These are phyloP conservation scores for Leuciscus waleckii DNA, from an alignment of 2,797 vertebrate species.

Conservation along the genomic window DNA sequence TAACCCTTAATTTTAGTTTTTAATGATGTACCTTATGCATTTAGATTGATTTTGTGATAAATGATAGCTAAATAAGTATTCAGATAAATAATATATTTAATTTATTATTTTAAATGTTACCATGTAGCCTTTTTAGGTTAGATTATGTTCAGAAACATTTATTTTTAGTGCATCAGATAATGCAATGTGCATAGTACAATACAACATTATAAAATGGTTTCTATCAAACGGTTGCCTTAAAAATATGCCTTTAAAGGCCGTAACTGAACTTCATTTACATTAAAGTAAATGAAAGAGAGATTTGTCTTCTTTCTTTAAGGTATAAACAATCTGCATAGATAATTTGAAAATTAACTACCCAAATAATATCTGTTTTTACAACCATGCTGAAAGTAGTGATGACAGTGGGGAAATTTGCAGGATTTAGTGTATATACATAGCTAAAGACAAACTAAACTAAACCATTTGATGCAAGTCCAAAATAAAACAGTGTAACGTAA, in stretches of 20 bases:
- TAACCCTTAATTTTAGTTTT: not conserved
- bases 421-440: conserved; percentile 69
- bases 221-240: not conserved
- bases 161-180: not conserved
- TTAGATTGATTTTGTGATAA: conserved; percentile 9
- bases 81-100: not conserved
- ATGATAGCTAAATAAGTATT: not conserved
- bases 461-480: conserved; percentile 73
- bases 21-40: not conserved
- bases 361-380: conserved; percentile 60
- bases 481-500: conserved; percentile 76
- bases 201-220: not conserved
- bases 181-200: not conserved
- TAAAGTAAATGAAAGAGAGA: not conserved
- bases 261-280: too few relatives aligned
- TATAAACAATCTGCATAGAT: not conserved
- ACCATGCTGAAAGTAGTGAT: conserved; percentile 68
- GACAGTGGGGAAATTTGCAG: conserved; percentile 63
- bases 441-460: conserved; percentile 72
- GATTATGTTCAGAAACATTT: not conserved
- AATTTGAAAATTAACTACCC: not conserved
- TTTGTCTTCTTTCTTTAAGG: not conserved
- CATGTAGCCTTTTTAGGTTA: not conserved
- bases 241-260: not conserved
- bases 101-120: not conserved